Percentiles rank a stretch among this genome's conserved stretches.
Conservation (phyloP, 1,140 invertebrate genomes). For the Nautilus pompilius region DNA sequence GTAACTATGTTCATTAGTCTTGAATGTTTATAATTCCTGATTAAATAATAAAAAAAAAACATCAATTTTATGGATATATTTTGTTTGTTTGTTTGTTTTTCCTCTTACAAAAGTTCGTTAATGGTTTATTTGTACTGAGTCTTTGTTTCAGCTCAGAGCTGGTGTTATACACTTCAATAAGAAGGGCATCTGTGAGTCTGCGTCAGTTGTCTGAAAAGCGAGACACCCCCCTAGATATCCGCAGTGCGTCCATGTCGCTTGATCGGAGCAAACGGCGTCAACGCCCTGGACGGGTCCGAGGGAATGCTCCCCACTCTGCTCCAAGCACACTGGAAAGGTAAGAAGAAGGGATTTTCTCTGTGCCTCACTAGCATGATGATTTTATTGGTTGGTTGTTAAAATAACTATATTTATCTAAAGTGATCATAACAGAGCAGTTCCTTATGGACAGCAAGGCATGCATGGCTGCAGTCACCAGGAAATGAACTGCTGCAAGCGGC, state of each 20-base stretch:
- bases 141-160: not conserved
- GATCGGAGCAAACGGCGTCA: not conserved
- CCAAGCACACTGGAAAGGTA: not conserved
- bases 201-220: not conserved
- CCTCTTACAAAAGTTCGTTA: not conserved
- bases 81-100: not conserved
- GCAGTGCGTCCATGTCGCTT: not conserved
- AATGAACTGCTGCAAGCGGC: no score
- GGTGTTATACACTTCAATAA: not conserved
- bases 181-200: not conserved
- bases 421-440: no score
- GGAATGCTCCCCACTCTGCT: not conserved
- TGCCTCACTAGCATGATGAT: no score
- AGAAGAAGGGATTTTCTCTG: no score
- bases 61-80: no score
- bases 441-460: no score
- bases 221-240: not conserved
- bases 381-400: no score
- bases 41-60: no score
- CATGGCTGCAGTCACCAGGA: no score
- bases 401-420: no score
- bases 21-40: no score
- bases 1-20: no score
- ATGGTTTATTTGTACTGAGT: not conserved
- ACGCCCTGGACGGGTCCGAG: not conserved